Evolutionary conservation across 2,113 vertebrate species (phyloP).

Genomic region (Boulengeromyrus knoepffleri): DNA sequence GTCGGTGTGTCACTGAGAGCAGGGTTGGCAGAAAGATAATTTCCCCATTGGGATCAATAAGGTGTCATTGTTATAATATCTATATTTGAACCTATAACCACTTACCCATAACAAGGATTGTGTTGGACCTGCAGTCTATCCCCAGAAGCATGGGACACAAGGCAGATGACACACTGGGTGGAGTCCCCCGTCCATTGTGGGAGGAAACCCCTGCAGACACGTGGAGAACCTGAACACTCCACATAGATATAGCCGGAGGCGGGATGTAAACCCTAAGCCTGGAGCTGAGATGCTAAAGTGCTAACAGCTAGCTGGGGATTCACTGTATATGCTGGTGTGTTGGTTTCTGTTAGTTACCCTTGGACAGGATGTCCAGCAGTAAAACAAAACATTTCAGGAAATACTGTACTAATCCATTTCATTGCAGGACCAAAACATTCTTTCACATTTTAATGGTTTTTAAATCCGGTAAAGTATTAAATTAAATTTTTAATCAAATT

Average conservation of each 20-base stretch:
- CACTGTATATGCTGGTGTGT: background rate
- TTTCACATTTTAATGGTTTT: background rate
- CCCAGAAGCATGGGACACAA: background rate
- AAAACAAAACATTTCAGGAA: background rate
- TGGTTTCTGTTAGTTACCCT: background rate
- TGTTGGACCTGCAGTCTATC: background rate
- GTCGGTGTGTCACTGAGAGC: background rate
- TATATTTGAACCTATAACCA: background rate
- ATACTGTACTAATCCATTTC: background rate
- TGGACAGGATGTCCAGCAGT: background rate
- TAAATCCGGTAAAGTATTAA: slow-evolving; percentile 11
- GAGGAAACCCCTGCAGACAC: background rate
- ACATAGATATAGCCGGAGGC: background rate
- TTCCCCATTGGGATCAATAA: background rate
- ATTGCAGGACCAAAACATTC: background rate
- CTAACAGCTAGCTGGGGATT: background rate
- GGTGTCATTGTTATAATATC: background rate
- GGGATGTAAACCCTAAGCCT: background rate
- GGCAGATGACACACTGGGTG: background rate
- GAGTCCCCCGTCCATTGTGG: background rate
- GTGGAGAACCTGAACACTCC: background rate
- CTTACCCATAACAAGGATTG: background rate
- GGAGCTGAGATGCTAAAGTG: background rate
- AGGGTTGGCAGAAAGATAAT: background rate
- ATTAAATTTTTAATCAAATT: background rate